Evolutionary conservation across 2,797 vertebrate species (phyloP), one percentile per base, ranked within the genome.

Genomic region (Darevskia nairensis): DNA sequence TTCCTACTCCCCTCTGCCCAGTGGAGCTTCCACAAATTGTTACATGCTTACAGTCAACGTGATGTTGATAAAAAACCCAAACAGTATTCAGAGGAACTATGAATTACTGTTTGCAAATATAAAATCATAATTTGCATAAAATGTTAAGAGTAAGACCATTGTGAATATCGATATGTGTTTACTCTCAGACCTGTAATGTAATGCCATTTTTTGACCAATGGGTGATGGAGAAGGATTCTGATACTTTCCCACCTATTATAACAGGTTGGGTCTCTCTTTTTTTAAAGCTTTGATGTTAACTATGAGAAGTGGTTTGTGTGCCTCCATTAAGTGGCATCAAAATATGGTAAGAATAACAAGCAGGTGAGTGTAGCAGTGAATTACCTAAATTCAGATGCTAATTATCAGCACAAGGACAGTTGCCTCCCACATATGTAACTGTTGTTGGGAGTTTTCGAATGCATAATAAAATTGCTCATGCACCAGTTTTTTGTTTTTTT

Each of bases 71-170:
- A 95, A 95, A 87, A 95, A 84, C 91, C 89, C 50, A 94, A 88
- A 91, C 90, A 94, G 71, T 94, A 88, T 94, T 86, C 85, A 89
- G 46, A 94, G 89, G 94, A 95, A 95, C 89, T 84, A 90, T 95
- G 93, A 94, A 89, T 88, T 23, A 92, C 84, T 95, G 93, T 96
- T 96, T 96, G 92, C 89, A 95, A 95, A 96, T 95, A 87, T 95
- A 91, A 95, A 95, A 93, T 93, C 74, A 94, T 95, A 94, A 95
- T 96, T 96, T 94, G 93, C 94, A 93, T 96, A 96, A 96, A 95
- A 92, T 29, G 88, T 96, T 96, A 89, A 95, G 93, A 95, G 93
- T 94, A 93, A 85, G 86, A 92, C 85, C 89, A 92, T 96, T 95
- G 89, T 90, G 90, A 94, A 94, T 94, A 89, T 96, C 96, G 96